Evolutionary conservation across 2,113 vertebrate genomes (phyloP), one percentile per base, ranked within the genome.

Genomic region (Pelodiscus sinensis): DNA sequence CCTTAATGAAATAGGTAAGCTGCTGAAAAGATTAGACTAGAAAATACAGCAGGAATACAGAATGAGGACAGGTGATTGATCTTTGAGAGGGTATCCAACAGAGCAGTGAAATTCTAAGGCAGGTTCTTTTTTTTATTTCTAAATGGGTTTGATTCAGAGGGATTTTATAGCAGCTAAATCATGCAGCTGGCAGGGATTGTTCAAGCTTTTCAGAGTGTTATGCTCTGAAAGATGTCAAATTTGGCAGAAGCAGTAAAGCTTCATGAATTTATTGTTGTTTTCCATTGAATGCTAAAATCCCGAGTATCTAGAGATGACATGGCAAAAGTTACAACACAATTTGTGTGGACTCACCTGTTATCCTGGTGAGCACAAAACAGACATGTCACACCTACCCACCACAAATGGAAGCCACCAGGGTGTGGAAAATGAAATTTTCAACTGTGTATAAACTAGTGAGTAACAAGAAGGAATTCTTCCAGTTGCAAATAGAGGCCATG

Each of bases 151-250:
- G 97, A 98, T 98, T 98, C 97, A 97, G 96, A 97, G 90, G 90
- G 96, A 98, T 98, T 98, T 98, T 97, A 97, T 92, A 97, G 97
- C 96, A 97, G 96, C 97, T 98, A 98, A 98, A 98, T 98, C 98
- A 97, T 97, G 96, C 96, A 97, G 96, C 96, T 98, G 98, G 98
- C 97, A 96, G 95, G 95, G 97, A 96, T 90, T 96, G 96, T 92
- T 96, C 55, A 87, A 97, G 97, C 97, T 97, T 98, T 97, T 97
- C 97, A 97, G 97, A 97, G 96, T 97, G 95, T 96, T 97, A 94
- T 96, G 95, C 94, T 97, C 95, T 95, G 95, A 98, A 97, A 98
- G 97, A 97, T 98, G 97, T 98, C 97, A 97, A 89, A 97, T 98
- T 98, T 98, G 97, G 97, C 98, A 97, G 97, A 98, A 92, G 96